Conservation (phyloP, 1,140 invertebrate species). For the Eubasilissa regina region DNA sequence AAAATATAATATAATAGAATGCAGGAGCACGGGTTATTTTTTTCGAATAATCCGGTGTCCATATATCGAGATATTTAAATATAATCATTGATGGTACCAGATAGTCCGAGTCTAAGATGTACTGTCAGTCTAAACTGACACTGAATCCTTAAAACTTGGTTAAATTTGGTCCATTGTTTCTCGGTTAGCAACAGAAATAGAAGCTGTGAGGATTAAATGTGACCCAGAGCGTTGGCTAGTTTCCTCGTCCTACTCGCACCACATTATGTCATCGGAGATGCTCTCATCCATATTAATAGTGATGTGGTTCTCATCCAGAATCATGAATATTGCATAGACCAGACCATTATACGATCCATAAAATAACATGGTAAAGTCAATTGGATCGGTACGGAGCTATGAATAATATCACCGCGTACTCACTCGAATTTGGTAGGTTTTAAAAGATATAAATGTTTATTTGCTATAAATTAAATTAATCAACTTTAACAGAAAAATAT, state of each 20-base stretch:
- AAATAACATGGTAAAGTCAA: constrained; percentile 19
- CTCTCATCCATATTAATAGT: constrained; percentile 57
- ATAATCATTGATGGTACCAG: constrained; percentile 19
- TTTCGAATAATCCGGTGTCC: no score
- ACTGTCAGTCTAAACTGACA: constrained; percentile 24
- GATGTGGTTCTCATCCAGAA: constrained; percentile 49
- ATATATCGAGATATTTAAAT: constrained; percentile 26
- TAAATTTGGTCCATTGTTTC: neutral
- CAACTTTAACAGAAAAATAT: no score
- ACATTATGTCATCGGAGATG: constrained; percentile 54
- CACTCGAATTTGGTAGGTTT: no score
- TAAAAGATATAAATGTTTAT: no score
- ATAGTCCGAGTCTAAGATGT: constrained; percentile 14
- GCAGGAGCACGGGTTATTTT: neutral
- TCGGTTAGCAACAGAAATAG: constrained; percentile 26
- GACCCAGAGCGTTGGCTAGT: constrained; percentile 52
- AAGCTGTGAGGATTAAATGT: neutral
- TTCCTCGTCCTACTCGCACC: constrained; percentile 31
- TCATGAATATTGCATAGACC: constrained; percentile 55
- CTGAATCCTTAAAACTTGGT: constrained; percentile 10
- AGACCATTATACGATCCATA: constrained; percentile 34
- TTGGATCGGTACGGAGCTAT: neutral
- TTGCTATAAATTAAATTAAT: no score
- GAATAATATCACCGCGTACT: no score
- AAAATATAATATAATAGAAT: neutral